Evolutionary conservation across 2,888 invertebrate species (phyloP).

Genomic region (Trissolcus brochymenae): DNA sequence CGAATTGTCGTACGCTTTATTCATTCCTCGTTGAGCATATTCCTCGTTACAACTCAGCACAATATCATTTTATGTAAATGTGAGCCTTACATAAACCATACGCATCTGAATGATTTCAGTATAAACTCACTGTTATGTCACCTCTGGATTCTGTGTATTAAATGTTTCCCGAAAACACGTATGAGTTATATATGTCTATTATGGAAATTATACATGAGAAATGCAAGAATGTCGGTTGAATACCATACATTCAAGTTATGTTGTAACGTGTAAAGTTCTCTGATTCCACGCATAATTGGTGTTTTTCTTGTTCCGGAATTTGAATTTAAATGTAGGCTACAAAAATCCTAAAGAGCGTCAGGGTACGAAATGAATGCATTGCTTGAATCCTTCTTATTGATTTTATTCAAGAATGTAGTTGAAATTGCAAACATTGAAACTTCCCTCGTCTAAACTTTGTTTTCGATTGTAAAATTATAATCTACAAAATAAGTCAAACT

Average conservation of each 20-base stretch:
- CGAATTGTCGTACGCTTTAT: no score
- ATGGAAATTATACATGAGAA: no score
- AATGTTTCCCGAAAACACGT: neutral
- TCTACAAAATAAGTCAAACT: no score
- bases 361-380: neutral
- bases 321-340: neutral
- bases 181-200: no score
- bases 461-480: no score
- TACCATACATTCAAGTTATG: neutral
- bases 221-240: no score
- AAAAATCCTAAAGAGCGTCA: no score
- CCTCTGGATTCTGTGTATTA: slow-evolving; percentile 1
- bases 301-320: slow-evolving; percentile 1
- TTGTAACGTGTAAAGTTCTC: slow-evolving; percentile 1
- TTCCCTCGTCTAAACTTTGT: neutral
- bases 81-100: slow-evolving; percentile 1
- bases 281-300: slow-evolving; percentile 5
- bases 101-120: slow-evolving; percentile 1
- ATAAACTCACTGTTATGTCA: neutral
- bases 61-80: slow-evolving; percentile 1
- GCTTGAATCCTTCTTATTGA: slow-evolving; percentile 11
- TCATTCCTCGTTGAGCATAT: no score
- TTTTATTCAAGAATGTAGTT: slow-evolving; percentile 1
- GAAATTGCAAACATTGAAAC: no score
- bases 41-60: no score